Evolutionary conservation across 2,113 vertebrate species (phyloP), one percentile per base, ranked within the genome.

Genomic region (Heliornis fulica): DNA sequence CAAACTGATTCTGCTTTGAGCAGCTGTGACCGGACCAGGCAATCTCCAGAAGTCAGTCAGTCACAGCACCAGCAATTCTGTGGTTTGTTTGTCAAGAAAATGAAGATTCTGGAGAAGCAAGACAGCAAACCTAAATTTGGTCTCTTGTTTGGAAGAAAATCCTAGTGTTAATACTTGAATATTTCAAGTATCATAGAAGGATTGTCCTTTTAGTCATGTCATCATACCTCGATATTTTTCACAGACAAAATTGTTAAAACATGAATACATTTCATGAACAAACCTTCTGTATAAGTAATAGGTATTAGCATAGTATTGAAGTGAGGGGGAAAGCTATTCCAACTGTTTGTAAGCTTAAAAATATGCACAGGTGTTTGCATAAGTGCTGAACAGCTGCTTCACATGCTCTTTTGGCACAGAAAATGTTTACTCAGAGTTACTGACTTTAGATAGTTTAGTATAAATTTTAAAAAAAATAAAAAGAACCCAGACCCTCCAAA

Each of bases 331-430:
- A 89, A 95, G 69, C 69, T 78, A 66, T 76, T 75, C 68, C 51
- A 71, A 78, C 38, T 83, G 60, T 90, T 95, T 91, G 68, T 84
- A 94, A 93, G 88, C 68, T 95, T 88, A 85, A 95, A 95, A 96
- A 76, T 88, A 95, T 90, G 93, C 94, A 90, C 90, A 92, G 85
- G 94, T 94, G 90, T 90, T 93, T 93, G 82, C 45, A 7, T 85
- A 95, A 94, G 66, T 65, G 72, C 75, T 50, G 64, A 90, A 66
- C 88, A 90, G 83, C 94, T 92, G 95, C 38, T 94, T 81, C 71
- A 77, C 60, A 46, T 46, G 38, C 45, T 72, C 13, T 76, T 74
- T 56, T 84, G 77, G 77, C 94, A 76, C 13, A 63, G 69, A 75
- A 88, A 91, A 34, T 63, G 46, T 89, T 91, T 96, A 83, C 70